Percentiles rank a stretch among this genome's conserved stretches.
These are phyloP conservation scores for Agonopterix subpropinquella DNA, from an alignment of 2,888 invertebrate species.

Conservation along the genomic window DNA sequence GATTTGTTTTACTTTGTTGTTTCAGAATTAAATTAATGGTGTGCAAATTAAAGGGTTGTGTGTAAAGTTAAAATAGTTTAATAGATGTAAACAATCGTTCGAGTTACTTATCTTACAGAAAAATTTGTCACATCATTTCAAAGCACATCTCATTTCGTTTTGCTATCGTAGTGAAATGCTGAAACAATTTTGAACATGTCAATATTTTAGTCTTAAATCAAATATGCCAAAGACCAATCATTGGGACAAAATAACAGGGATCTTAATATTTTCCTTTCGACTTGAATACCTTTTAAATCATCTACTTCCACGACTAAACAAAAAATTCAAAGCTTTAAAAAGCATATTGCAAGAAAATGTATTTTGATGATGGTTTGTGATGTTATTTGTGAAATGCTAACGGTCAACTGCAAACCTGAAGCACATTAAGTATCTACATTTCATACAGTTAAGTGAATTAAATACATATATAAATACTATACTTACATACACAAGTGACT, in stretches of 20 bases:
- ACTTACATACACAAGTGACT: slow-evolving; percentile 66
- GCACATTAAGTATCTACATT: slow-evolving; percentile 25
- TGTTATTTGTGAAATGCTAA: slow-evolving; percentile 36
- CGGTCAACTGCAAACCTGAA: slow-evolving; percentile 22
- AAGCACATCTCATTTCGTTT: slow-evolving; percentile 36
- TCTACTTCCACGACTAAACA: slow-evolving; percentile 21
- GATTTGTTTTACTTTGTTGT: slow-evolving; percentile 27
- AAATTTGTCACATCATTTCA: slow-evolving; percentile 32
- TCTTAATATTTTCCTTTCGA: slow-evolving; percentile 60
- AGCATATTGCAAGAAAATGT: slow-evolving; percentile 46
- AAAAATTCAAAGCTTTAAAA: slow-evolving; percentile 48
- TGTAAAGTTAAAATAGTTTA: slow-evolving; percentile 73
- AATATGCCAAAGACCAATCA: slow-evolving; percentile 71
- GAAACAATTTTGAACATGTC: slow-evolving; percentile 43
- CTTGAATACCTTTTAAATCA: slow-evolving; percentile 29
- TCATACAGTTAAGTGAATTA: slow-evolving; percentile 59
- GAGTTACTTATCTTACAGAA: slow-evolving; percentile 29
- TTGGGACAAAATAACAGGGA: slow-evolving; percentile 70
- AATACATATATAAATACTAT: slow-evolving; percentile 36
- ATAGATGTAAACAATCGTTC: slow-evolving; percentile 63
- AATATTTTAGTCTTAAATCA: slow-evolving; percentile 51
- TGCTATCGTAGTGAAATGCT: slow-evolving; percentile 26
- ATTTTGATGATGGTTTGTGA: slow-evolving; percentile 52
- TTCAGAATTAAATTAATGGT: slow-evolving; percentile 51
- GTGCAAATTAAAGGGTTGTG: slow-evolving; percentile 76